A percentile compares a stretch with the other conserved stretches of the same genome.
Evolutionary conservation across 2,888 invertebrate genomes (phyloP).

Genomic region (Watsonalla binaria): DNA sequence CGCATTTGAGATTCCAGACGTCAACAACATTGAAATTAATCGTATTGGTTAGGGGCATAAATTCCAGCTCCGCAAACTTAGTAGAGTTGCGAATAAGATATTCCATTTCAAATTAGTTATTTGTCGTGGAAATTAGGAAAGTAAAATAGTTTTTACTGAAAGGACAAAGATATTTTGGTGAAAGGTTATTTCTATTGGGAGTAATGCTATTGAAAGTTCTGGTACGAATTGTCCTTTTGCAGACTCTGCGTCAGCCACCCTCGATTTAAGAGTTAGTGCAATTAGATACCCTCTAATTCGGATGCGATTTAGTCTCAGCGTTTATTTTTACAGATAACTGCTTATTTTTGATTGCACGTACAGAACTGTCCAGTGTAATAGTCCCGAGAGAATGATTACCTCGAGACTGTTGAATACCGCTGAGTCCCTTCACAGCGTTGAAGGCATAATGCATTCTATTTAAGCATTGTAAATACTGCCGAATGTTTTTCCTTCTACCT

Average conservation of each 20-base stretch:
- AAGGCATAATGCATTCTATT: no score
- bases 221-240: background rate
- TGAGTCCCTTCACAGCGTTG: no score
- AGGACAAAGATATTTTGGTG: background rate
- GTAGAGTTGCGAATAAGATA: conserved; percentile 9
- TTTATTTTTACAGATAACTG: background rate
- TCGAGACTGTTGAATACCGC: no score
- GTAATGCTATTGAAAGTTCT: background rate
- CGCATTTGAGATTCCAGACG: conserved; percentile 17
- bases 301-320: background rate
- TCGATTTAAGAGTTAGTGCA: background rate
- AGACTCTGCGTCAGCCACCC: background rate
- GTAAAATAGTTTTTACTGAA: background rate
- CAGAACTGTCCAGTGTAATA: no score
- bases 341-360: background rate
- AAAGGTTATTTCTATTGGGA: background rate
- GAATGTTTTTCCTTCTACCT: no score
- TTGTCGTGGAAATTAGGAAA: background rate
- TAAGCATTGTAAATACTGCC: no score
- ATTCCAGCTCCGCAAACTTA: conserved; percentile 14
- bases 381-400: no score
- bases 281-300: background rate
- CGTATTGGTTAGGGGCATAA: conserved; percentile 11
- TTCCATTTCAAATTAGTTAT: background rate
- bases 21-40: conserved; percentile 31